Conservation (phyloP, 2,113 vertebrate species). For the Tautogolabrus adspersus region DNA sequence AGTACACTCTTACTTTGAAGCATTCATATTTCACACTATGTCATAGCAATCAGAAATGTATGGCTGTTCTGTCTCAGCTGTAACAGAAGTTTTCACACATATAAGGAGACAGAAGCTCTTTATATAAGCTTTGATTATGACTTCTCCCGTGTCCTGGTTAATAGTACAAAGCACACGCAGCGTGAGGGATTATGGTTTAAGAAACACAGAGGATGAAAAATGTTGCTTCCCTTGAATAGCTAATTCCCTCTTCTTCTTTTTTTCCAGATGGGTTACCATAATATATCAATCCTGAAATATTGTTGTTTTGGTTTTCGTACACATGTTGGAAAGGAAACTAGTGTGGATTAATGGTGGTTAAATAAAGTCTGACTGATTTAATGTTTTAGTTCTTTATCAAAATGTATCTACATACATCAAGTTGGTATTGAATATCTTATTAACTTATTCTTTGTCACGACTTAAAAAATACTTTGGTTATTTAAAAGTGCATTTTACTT, state of each 20-base stretch:
- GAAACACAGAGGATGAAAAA: neutral
- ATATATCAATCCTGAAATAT: too few species aligned
- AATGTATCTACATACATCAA: too few species aligned
- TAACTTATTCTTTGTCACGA: too few species aligned
- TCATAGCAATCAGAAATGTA: neutral
- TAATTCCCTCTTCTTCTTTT: too few species aligned
- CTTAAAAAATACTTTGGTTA: too few species aligned
- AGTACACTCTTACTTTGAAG: neutral
- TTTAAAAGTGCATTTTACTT: too few species aligned
- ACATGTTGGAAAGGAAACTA: neutral
- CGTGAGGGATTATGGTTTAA: neutral
- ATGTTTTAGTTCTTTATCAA: too few species aligned
- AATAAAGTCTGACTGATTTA: too few species aligned
- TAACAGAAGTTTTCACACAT: neutral
- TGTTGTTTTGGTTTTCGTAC: too few species aligned
- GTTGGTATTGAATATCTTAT: too few species aligned
- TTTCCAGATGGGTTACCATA: too few species aligned
- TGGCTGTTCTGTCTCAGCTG: neutral
- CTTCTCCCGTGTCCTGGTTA: neutral
- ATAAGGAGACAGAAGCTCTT: neutral
- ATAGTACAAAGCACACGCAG: neutral
- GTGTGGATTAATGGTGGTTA: too few species aligned
- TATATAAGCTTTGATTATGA: neutral
- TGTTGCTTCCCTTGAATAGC: neutral
- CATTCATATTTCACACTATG: neutral